Evolutionary conservation across 2,797 vertebrate genomes (phyloP).

Genomic region (Bradypodion ventrale): DNA sequence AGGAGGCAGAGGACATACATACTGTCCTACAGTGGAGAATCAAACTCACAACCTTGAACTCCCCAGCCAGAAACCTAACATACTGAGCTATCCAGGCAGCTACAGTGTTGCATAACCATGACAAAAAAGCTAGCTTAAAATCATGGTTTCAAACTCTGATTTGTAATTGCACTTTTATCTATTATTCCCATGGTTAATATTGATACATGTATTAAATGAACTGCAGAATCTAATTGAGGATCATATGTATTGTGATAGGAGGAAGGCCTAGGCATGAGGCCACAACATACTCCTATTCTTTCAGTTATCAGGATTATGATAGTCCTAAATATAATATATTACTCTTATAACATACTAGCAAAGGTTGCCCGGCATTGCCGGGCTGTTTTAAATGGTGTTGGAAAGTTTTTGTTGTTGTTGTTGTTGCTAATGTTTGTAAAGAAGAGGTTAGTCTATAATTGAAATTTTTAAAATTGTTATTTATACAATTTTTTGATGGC

Average conservation of each 20-base stretch:
- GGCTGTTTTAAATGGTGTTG: too few species aligned
- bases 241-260: not conserved
- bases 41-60: too few species aligned
- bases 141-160: not conserved
- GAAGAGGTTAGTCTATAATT: too few species aligned
- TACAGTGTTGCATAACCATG: not conserved
- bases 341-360: not conserved
- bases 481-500: too few species aligned
- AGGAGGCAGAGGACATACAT: too few species aligned
- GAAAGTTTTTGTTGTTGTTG: too few species aligned
- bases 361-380: too few species aligned
- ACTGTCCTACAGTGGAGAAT: too few species aligned
- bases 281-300: not conserved
- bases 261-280: not conserved
- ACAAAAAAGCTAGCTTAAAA: not conserved
- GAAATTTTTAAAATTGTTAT: too few species aligned
- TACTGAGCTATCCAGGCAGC: not conserved
- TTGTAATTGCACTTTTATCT: not conserved
- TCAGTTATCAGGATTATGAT: not conserved
- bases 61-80: not conserved
- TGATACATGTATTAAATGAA: not conserved
- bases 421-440: too few species aligned
- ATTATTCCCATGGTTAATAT: not conserved
- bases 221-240: not conserved
- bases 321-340: not conserved